A percentile compares a stretch with the other conserved stretches of the same genome.
These are phyloP conservation scores for Hepsetus odoe DNA, from an alignment of 2,113 vertebrate genomes.

Conservation along the genomic window DNA sequence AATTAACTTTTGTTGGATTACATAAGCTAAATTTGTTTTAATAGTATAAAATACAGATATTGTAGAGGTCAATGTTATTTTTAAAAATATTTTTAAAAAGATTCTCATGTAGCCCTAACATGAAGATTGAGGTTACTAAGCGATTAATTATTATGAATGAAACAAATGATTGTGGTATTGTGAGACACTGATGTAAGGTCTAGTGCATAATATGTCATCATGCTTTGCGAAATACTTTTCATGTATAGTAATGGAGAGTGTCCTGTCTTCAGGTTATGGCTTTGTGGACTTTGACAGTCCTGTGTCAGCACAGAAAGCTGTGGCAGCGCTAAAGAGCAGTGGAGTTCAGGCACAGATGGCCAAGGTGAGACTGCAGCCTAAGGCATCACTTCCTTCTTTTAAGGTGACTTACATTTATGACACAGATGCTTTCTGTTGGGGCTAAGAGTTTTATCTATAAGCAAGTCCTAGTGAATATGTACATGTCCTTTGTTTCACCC, in stretches of 20 bases:
- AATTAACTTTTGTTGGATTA: no score
- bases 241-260: slow-evolving; percentile 1
- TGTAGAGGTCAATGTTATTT: no score
- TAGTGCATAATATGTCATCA: background rate
- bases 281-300: slow-evolving; percentile 99
- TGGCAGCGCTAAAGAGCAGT: slow-evolving; percentile 93
- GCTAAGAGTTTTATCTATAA: background rate
- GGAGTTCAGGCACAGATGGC: slow-evolving; percentile 99
- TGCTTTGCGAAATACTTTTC: background rate
- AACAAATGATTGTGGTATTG: background rate
- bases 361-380: slow-evolving; percentile 82
- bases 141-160: background rate
- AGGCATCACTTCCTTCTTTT: slow-evolving; percentile 8
- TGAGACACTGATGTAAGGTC: background rate
- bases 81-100: background rate
- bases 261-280: slow-evolving; percentile 86
- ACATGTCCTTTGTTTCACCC: background rate
- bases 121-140: no score
- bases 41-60: no score
- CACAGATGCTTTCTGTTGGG: background rate
- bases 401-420: background rate
- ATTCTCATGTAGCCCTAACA: background rate
- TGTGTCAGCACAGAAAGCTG: slow-evolving; percentile 94
- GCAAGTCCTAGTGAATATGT: background rate
- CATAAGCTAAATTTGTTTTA: no score